phyloP scores from a whole-genome alignment of 2,888 invertebrate species.

The Apodemia mormo region DNA sequence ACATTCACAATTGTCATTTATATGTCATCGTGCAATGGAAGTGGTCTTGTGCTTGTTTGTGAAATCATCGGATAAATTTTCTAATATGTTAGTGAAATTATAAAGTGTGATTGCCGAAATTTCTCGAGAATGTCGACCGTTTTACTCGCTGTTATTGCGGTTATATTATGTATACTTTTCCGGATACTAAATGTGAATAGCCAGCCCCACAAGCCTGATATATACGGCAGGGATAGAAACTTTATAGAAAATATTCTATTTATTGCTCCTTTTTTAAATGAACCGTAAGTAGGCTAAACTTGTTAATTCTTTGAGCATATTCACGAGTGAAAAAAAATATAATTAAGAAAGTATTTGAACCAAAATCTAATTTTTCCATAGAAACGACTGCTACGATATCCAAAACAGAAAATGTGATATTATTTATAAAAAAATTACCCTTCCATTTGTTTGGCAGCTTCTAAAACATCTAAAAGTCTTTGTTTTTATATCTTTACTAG shows the following conservation, averaged over 20 bases:
- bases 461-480: too few species aligned
- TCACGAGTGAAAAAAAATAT: too few species aligned
- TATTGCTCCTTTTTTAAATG: constrained; percentile 88
- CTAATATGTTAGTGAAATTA: constrained; percentile 1
- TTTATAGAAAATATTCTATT: constrained; percentile 90
- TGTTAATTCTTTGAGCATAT: too few species aligned
- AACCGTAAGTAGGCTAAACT: constrained; percentile 87
- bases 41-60: constrained; percentile 51
- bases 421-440: too few species aligned
- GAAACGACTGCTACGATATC: too few species aligned
- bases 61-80: background rate
- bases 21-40: constrained; percentile 38
- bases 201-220: constrained; percentile 88
- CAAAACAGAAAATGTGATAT: too few species aligned
- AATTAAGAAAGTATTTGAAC: too few species aligned
- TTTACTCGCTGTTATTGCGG: constrained; percentile 89
- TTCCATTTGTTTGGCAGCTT: too few species aligned
- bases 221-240: constrained; percentile 88
- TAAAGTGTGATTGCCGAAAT: constrained; percentile 27
- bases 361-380: too few species aligned
- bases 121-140: constrained; percentile 87
- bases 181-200: constrained; percentile 92
- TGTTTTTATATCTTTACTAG: too few species aligned
- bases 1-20: background rate
- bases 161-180: constrained; percentile 91